Percentiles rank a stretch among this genome's conserved stretches.
phyloP scores from a whole-genome alignment of 64 coral and sea anemone genomes.

The Catalaphyllia jardinei region DNA sequence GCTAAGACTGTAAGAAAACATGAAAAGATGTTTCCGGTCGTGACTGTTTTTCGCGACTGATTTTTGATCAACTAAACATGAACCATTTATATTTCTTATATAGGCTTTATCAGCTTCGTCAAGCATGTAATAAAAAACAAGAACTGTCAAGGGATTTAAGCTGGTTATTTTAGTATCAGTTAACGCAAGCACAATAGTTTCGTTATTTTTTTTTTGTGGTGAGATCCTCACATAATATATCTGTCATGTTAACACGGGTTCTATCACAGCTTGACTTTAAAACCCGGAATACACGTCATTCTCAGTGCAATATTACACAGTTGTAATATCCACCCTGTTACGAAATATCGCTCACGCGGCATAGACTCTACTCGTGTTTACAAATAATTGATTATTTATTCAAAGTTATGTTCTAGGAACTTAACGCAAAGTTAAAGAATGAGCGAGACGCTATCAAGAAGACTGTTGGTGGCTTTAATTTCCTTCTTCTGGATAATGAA shows the following conservation, averaged over 20 bases:
- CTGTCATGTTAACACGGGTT: not conserved
- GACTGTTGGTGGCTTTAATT: not conserved
- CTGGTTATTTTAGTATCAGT: no score
- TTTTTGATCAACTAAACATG: no score
- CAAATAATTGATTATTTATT: not conserved
- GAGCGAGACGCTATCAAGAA: not conserved
- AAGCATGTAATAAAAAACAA: no score
- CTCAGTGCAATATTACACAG: no score
- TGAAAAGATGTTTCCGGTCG: no score
- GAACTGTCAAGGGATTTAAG: no score
- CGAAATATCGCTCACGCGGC: not conserved
- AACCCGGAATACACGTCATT: no score
- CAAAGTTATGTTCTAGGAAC: not conserved
- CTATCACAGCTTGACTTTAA: not conserved
- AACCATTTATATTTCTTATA: no score
- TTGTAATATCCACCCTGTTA: not conserved
- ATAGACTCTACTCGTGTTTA: not conserved
- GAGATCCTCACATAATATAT: not conserved
- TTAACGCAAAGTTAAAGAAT: not conserved
- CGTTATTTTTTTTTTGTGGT: not conserved
- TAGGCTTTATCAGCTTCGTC: no score
- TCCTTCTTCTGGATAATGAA: not conserved
- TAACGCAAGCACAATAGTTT: not conserved
- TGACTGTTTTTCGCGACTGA: no score
- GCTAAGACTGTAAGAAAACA: no score